phyloP scores from a whole-genome alignment of 2,113 vertebrate species.

The Furnarius figulus region DNA sequence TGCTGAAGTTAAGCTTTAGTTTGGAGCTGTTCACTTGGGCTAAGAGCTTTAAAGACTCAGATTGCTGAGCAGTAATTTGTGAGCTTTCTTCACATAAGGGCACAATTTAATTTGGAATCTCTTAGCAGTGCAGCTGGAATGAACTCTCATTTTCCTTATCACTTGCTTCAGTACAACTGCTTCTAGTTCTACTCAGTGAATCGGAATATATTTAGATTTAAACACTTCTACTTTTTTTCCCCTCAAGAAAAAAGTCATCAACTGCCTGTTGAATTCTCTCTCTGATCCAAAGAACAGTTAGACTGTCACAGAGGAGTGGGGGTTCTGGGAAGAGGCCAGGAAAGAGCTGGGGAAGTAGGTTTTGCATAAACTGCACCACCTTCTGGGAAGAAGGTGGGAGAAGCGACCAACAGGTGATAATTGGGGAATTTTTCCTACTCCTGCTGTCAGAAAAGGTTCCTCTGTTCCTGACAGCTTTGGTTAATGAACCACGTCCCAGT shows the following conservation, averaged over 20 bases:
- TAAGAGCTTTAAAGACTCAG: background rate
- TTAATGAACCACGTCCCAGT: background rate
- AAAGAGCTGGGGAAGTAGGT: background rate
- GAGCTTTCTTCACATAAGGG: background rate
- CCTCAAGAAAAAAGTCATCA: background rate
- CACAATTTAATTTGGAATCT: background rate
- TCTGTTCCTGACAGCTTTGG: background rate
- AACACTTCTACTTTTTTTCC: background rate
- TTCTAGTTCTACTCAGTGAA: background rate
- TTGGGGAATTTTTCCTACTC: background rate
- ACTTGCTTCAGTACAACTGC: background rate
- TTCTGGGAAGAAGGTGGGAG: background rate
- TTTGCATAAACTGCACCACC: background rate
- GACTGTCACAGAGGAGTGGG: background rate
- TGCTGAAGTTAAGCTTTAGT: background rate
- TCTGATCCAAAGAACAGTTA: background rate
- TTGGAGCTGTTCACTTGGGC: background rate
- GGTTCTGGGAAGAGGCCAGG: background rate
- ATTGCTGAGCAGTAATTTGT: background rate
- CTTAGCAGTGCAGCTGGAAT: background rate
- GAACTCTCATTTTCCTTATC: background rate
- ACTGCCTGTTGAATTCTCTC: background rate
- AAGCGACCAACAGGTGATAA: background rate
- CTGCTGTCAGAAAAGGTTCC: background rate
- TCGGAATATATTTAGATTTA: background rate